These are phyloP conservation scores for Cyanoliseus patagonus DNA, from an alignment of 2,113 vertebrate species.

Conservation along the genomic window DNA sequence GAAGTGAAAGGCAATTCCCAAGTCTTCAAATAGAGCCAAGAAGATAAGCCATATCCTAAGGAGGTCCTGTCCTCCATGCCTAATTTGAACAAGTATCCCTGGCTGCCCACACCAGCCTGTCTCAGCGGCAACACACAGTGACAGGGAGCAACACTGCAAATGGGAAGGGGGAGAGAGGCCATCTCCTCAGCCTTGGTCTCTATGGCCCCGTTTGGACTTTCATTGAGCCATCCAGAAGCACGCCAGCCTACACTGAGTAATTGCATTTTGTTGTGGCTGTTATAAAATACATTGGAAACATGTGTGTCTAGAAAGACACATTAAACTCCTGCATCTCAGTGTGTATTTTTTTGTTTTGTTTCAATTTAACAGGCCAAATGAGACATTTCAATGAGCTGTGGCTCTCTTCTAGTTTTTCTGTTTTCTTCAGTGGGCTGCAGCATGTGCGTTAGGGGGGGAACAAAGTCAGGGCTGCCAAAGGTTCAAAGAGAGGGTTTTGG, in stretches of 20 bases:
- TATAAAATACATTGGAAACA: slow-evolving; percentile 38
- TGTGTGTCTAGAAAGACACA: background rate
- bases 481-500: background rate
- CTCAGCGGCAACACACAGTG: accelerated
- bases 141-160: background rate
- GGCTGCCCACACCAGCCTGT: accelerated
- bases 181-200: background rate
- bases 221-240: background rate
- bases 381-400: background rate
- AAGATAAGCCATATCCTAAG: background rate
- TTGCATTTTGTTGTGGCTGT: background rate
- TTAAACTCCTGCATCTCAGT: background rate
- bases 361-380: background rate
- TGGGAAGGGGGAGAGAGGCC: background rate
- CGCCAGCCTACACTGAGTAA: background rate
- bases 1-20: background rate
- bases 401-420: background rate
- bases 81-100: background rate
- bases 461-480: background rate
- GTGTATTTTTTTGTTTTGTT: background rate
- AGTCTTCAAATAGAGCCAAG: background rate
- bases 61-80: background rate
- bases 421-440: background rate
- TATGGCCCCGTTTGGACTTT: background rate
- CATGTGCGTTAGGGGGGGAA: background rate